phyloP scores from a whole-genome alignment of 2,888 invertebrate genomes.

The Trisateles emortualis region DNA sequence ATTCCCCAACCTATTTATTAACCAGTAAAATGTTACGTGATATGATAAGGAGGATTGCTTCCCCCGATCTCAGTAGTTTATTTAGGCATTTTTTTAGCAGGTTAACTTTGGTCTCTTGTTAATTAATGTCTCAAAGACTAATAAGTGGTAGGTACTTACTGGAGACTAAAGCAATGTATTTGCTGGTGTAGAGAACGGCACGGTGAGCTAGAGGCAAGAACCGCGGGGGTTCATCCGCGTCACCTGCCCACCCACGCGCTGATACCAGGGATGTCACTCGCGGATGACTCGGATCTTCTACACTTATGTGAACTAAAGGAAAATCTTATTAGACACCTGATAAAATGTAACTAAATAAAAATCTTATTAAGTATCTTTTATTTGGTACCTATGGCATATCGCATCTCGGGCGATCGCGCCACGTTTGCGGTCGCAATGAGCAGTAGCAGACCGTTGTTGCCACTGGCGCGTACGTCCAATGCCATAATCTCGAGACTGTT shows the following conservation, averaged over 20 bases:
- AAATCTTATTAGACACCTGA: no score
- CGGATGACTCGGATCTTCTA: slow-evolving; percentile 57
- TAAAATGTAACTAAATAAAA: no score
- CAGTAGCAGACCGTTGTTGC: slow-evolving; percentile 85
- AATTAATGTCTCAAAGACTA: no score
- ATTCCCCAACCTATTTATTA: no score
- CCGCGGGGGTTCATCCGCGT: slow-evolving; percentile 53
- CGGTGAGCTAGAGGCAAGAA: slow-evolving; percentile 61
- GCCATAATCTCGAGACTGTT: slow-evolving; percentile 90
- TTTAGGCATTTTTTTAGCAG: background rate
- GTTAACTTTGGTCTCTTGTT: no score
- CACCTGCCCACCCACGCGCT: slow-evolving; percentile 51
- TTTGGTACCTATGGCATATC: slow-evolving; percentile 91
- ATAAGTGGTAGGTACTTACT: no score
- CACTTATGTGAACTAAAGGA: slow-evolving; percentile 64
- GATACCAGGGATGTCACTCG: slow-evolving; percentile 65
- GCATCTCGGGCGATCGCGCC: slow-evolving; percentile 89
- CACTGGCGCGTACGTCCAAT: slow-evolving; percentile 92
- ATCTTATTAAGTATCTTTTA: background rate
- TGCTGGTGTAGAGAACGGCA: slow-evolving; percentile 64
- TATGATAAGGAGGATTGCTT: no score
- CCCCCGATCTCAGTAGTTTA: no score
- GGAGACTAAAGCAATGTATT: slow-evolving; percentile 60
- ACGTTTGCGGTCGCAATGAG: slow-evolving; percentile 90
- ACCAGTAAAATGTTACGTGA: no score